These are phyloP conservation scores for Rhysida immarginata DNA, from an alignment of 1,140 invertebrate genomes.

Conservation along the genomic window DNA sequence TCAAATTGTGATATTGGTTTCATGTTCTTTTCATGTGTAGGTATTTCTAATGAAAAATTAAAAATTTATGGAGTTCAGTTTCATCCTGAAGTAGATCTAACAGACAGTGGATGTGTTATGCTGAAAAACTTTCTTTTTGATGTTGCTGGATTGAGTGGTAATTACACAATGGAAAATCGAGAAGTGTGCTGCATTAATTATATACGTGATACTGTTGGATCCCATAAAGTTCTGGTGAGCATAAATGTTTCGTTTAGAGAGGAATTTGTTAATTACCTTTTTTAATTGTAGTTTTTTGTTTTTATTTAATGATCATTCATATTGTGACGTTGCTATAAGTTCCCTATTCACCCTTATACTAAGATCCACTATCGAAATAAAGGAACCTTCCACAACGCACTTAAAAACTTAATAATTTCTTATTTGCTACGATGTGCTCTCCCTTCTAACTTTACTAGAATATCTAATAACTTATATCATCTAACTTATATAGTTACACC, in stretches of 20 bases:
- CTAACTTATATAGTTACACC: too few relatives aligned
- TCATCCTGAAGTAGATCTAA: slow-evolving; percentile 93
- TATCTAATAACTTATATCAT: too few relatives aligned
- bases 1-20: too few relatives aligned
- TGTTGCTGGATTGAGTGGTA: slow-evolving; percentile 66
- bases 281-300: background rate
- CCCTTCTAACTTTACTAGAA: too few relatives aligned
- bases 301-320: too few relatives aligned
- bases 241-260: slow-evolving; percentile 5
- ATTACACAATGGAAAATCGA: slow-evolving; percentile 72
- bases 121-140: slow-evolving; percentile 90
- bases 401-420: too few relatives aligned
- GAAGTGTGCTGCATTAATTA: slow-evolving; percentile 87
- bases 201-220: slow-evolving; percentile 75
- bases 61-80: slow-evolving; percentile 95
- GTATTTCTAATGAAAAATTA: slow-evolving; percentile 78
- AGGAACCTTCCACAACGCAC: too few relatives aligned
- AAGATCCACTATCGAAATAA: too few relatives aligned
- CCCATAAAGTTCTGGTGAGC: slow-evolving; percentile 84
- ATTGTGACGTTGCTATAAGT: too few relatives aligned
- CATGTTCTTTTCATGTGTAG: too few relatives aligned
- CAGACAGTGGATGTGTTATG: slow-evolving; percentile 77
- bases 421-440: too few relatives aligned
- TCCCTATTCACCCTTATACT: too few relatives aligned
- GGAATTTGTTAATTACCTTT: background rate